Evolutionary conservation across 2,113 vertebrate species (phyloP).

Genomic region (Tretioscincus oriximinensis): DNA sequence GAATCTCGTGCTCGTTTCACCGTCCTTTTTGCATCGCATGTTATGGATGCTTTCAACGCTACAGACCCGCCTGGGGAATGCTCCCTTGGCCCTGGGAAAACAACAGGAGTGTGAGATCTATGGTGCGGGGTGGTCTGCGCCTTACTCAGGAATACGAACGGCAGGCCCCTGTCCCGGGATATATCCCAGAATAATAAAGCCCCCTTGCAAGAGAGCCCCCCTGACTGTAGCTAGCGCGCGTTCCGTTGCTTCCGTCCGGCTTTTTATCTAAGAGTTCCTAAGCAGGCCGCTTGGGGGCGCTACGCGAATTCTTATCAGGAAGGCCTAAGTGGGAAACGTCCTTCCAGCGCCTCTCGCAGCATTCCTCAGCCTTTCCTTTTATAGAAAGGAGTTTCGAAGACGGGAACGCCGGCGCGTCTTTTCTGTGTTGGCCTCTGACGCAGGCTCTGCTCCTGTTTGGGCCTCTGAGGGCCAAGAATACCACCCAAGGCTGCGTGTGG

Average conservation of each 20-base stretch:
- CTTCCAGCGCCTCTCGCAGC: background rate
- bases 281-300: conserved; percentile 34
- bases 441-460: conserved; percentile 3
- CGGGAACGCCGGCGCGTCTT: background rate
- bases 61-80: no score
- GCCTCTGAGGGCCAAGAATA: background rate
- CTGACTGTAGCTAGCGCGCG: background rate
- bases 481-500: background rate
- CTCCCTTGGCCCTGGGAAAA: background rate
- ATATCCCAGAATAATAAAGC: no score
- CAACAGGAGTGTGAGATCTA: background rate
- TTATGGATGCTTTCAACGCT: no score
- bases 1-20: no score
- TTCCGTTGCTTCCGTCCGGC: background rate
- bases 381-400: conserved; percentile 2
- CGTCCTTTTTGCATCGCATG: no score
- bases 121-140: no score
- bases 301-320: conserved; percentile 4
- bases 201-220: background rate
- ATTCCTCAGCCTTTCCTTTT: conserved; percentile 18
- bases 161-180: no score
- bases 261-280: background rate
- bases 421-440: background rate
- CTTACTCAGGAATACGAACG: background rate
- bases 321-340: background rate